These are phyloP conservation scores for Turritopsis dohrnii DNA, from an alignment of 30 jellyfish, hydroid and myxozoan genomes.

Conservation along the genomic window DNA sequence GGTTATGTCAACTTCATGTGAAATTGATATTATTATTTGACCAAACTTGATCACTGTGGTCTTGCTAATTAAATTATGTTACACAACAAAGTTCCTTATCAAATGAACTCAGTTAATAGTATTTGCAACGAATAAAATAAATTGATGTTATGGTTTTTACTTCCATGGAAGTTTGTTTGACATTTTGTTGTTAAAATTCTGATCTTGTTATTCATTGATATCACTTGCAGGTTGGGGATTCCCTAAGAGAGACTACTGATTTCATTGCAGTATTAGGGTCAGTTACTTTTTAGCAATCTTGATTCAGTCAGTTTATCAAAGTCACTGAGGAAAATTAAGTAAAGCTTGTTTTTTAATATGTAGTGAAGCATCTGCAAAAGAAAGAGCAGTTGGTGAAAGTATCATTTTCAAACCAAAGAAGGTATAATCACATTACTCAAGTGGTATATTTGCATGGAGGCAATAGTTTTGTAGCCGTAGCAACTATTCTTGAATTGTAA, in stretches of 20 bases:
- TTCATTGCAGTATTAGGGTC: slow-evolving; percentile 97
- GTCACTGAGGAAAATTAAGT: neutral
- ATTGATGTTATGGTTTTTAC: too few relatives aligned
- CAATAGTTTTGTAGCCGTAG: too few relatives aligned
- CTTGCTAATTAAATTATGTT: too few relatives aligned
- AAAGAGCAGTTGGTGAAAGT: slow-evolving; percentile 80
- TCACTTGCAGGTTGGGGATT: slow-evolving; percentile 76
- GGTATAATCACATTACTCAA: slow-evolving; percentile 51
- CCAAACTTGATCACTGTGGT: too few relatives aligned
- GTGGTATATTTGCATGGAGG: too few relatives aligned
- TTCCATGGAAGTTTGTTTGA: too few relatives aligned
- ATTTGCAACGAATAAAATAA: too few relatives aligned
- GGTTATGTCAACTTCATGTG: too few relatives aligned
- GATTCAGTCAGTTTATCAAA: neutral
- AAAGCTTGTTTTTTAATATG: neutral
- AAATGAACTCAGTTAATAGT: too few relatives aligned
- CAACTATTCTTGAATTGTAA: too few relatives aligned
- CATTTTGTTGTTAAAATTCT: neutral
- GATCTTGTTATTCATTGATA: neutral
- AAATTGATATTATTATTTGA: too few relatives aligned
- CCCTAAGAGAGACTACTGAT: slow-evolving; percentile 71
- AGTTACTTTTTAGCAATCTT: slow-evolving; percentile 12
- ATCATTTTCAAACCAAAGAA: slow-evolving; percentile 70
- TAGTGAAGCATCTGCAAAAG: slow-evolving; percentile 86
- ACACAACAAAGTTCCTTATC: too few relatives aligned